Evolutionary conservation across 2,888 invertebrate species (phyloP).

Genomic region (Microplitis deprimator): DNA sequence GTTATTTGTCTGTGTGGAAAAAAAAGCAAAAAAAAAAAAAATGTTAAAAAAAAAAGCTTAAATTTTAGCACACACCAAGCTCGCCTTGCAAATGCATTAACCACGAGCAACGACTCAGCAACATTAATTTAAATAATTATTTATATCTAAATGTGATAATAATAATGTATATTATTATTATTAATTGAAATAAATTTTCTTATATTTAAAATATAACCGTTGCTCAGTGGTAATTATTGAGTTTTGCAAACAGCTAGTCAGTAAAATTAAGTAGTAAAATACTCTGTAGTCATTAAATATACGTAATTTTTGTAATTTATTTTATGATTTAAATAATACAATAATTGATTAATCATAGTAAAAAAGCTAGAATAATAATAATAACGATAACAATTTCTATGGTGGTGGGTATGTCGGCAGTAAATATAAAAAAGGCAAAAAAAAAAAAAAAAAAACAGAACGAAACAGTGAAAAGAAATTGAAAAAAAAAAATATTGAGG

Average conservation of each 20-base stretch:
- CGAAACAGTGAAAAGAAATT: neutral
- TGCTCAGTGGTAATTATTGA: slow-evolving; percentile 37
- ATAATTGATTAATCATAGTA: neutral
- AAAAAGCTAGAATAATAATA: slow-evolving; percentile 4
- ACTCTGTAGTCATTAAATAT: neutral
- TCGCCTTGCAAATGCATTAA: slow-evolving; percentile 39
- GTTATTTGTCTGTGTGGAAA: slow-evolving; percentile 29
- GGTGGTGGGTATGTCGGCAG: neutral
- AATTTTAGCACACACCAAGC: slow-evolving; percentile 37
- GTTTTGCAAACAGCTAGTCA: neutral
- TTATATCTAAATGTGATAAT: neutral
- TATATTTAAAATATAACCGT: slow-evolving; percentile 42
- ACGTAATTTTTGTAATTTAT: slow-evolving; percentile 26
- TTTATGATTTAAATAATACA: slow-evolving; percentile 18
- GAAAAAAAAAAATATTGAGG: slow-evolving; percentile 44
- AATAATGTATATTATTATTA: slow-evolving; percentile 20
- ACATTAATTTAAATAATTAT: slow-evolving; percentile 12
- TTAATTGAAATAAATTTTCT: slow-evolving; percentile 39
- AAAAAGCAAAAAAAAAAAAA: neutral
- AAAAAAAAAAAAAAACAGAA: neutral
- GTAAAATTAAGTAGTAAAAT: neutral
- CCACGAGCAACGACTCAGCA: slow-evolving; percentile 37
- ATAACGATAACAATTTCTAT: neutral
- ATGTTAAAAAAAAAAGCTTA: slow-evolving; percentile 31
- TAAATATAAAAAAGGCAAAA: neutral